Conservation (phyloP, 2,113 vertebrate genomes). For the Casuarius casuarius region DNA sequence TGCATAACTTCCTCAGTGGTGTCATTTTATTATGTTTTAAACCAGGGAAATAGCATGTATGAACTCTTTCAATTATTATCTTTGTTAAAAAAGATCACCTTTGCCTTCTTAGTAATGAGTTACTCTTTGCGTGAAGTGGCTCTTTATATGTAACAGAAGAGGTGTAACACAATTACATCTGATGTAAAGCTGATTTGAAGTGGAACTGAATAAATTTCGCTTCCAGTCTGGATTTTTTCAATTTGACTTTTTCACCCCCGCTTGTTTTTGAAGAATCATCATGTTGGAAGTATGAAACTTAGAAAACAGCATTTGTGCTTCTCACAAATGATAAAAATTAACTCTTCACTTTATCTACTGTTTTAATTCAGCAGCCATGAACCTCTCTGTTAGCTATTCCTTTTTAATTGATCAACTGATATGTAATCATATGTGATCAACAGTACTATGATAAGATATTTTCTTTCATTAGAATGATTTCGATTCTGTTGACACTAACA, state of each 20-base stretch:
- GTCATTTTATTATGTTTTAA: conserved; percentile 45
- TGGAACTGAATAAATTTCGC: conserved; percentile 68
- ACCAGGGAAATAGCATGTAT: conserved; percentile 16
- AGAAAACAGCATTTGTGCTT: background rate
- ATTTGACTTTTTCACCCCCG: conserved; percentile 32
- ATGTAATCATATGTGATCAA: background rate
- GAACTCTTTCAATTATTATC: conserved; percentile 46
- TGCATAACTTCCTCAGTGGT: background rate
- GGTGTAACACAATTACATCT: conserved; percentile 46
- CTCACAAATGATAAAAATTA: background rate
- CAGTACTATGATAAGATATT: background rate
- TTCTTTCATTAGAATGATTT: background rate
- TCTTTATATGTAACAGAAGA: conserved; percentile 51
- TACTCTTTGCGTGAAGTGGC: conserved; percentile 35
- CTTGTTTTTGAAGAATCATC: conserved; percentile 58
- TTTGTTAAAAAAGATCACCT: conserved; percentile 9
- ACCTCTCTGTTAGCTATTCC: background rate
- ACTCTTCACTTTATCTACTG: conserved; percentile 10
- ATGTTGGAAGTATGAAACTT: conserved; percentile 27
- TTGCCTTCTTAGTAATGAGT: conserved; percentile 48
- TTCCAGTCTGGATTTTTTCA: conserved; percentile 48
- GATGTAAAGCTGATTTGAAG: conserved; percentile 68
- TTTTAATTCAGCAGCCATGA: background rate
- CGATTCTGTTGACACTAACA: background rate
- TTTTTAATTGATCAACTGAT: background rate